Conservation (phyloP, 2,888 invertebrate genomes). For the Eristalis pertinax region DNA sequence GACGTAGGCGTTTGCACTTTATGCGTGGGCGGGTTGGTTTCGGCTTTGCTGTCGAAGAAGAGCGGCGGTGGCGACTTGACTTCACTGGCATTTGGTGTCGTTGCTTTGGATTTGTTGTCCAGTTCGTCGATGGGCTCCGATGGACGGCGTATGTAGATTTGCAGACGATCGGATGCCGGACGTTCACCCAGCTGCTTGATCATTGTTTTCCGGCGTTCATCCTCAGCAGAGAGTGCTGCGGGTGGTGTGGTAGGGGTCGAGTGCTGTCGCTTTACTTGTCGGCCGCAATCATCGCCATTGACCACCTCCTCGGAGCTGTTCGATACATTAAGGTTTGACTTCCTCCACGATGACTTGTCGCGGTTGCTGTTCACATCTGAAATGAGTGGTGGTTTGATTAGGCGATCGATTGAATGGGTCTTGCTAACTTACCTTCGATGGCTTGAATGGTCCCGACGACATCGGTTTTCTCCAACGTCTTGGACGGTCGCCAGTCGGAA, state of each 20-base stretch:
- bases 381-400: not conserved
- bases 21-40: slow-evolving; percentile 24
- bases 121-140: slow-evolving; percentile 75
- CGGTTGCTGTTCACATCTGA: slow-evolving; percentile 77
- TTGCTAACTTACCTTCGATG: slow-evolving; percentile 86
- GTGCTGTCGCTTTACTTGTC: slow-evolving; percentile 84
- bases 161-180: slow-evolving; percentile 83
- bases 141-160: slow-evolving; percentile 84
- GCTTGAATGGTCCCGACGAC: slow-evolving; percentile 92
- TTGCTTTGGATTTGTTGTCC: slow-evolving; percentile 51
- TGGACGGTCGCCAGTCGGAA: slow-evolving; percentile 91
- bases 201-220: slow-evolving; percentile 84
- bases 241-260: slow-evolving; percentile 81
- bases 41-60: not conserved
- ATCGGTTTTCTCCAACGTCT: slow-evolving; percentile 90
- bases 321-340: slow-evolving; percentile 85
- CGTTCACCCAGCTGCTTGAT: slow-evolving; percentile 83
- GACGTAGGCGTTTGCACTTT: slow-evolving; percentile 66
- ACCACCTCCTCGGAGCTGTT: slow-evolving; percentile 82
- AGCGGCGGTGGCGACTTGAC: slow-evolving; percentile 18
- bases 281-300: slow-evolving; percentile 83
- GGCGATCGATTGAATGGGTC: too few relatives aligned
- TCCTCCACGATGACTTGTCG: slow-evolving; percentile 90
- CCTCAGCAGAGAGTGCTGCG: slow-evolving; percentile 84
- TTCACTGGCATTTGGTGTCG: slow-evolving; percentile 51